These are phyloP conservation scores for Serrognathus titanus DNA, from an alignment of 2,888 invertebrate species.

Conservation along the genomic window DNA sequence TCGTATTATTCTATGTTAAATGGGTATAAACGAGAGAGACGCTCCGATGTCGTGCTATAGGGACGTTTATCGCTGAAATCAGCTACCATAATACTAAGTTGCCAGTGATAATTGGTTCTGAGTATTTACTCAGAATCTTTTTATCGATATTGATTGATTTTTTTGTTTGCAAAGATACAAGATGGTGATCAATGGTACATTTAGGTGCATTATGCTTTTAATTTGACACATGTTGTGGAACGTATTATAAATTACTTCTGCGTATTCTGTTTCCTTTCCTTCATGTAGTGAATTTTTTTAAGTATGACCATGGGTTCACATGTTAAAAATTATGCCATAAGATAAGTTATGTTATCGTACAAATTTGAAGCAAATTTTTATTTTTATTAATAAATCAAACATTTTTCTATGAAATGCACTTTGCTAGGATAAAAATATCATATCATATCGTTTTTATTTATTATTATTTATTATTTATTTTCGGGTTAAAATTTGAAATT, in stretches of 20 bases:
- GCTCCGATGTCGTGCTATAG: background rate
- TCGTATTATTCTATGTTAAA: constrained; percentile 21
- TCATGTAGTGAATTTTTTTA: too few species aligned
- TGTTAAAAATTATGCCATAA: too few species aligned
- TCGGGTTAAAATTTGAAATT: too few species aligned
- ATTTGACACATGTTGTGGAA: constrained; percentile 17
- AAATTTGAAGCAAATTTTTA: too few species aligned
- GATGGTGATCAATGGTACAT: background rate
- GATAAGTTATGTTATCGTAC: too few species aligned
- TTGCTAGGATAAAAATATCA: too few species aligned
- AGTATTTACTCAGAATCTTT: constrained; percentile 22
- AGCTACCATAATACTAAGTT: constrained; percentile 13
- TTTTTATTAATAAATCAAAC: too few species aligned
- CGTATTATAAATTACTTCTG: constrained; percentile 1
- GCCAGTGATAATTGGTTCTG: constrained; percentile 21
- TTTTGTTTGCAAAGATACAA: constrained; percentile 3
- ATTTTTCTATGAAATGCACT: too few species aligned
- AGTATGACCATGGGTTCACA: too few species aligned
- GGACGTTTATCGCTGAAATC: constrained; percentile 13
- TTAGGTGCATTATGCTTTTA: constrained; percentile 8
- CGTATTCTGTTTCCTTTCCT: background rate
- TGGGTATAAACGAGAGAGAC: constrained; percentile 12
- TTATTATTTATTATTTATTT: too few species aligned
- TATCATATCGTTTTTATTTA: too few species aligned
- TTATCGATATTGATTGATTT: constrained; percentile 22